A percentile compares a stretch with the other conserved stretches of the same genome.
Evolutionary conservation across 2,888 invertebrate genomes (phyloP).

Genomic region (Mesoligia furuncula): DNA sequence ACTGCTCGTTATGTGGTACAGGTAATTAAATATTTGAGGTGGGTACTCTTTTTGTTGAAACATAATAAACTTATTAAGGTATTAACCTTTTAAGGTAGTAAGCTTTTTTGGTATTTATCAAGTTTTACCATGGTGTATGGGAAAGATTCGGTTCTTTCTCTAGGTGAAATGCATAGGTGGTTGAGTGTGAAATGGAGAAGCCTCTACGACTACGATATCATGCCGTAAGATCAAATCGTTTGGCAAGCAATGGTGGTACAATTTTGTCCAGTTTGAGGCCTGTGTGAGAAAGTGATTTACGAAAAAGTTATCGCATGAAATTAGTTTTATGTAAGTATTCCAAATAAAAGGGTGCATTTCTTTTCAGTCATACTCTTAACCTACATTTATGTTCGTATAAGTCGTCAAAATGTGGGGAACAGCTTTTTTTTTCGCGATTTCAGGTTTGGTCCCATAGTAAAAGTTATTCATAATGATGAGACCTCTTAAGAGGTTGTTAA

Average conservation of each 20-base stretch:
- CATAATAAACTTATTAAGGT: background rate
- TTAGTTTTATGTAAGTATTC: background rate
- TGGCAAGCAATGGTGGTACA: too few species aligned
- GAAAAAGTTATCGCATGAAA: background rate
- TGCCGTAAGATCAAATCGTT: background rate
- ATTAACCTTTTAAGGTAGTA: too few species aligned
- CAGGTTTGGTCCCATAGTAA: too few species aligned
- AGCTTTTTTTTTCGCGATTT: too few species aligned
- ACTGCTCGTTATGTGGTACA: conserved; percentile 64
- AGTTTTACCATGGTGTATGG: background rate
- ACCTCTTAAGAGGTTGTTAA: too few species aligned
- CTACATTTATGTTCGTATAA: too few species aligned
- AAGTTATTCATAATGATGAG: too few species aligned
- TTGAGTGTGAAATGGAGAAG: background rate
- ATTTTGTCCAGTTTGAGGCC: too few species aligned
- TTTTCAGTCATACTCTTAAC: background rate
- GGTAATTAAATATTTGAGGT: conserved; percentile 55
- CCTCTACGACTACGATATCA: too few species aligned
- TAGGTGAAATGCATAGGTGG: too few species aligned
- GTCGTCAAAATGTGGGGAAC: too few species aligned
- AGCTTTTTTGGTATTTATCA: background rate
- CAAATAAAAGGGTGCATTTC: background rate
- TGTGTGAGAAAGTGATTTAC: background rate
- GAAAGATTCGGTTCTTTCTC: background rate
- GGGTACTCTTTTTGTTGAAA: conserved; percentile 11